Evolutionary conservation across 2,797 vertebrate genomes (phyloP).

Genomic region (Channallabes apus): DNA sequence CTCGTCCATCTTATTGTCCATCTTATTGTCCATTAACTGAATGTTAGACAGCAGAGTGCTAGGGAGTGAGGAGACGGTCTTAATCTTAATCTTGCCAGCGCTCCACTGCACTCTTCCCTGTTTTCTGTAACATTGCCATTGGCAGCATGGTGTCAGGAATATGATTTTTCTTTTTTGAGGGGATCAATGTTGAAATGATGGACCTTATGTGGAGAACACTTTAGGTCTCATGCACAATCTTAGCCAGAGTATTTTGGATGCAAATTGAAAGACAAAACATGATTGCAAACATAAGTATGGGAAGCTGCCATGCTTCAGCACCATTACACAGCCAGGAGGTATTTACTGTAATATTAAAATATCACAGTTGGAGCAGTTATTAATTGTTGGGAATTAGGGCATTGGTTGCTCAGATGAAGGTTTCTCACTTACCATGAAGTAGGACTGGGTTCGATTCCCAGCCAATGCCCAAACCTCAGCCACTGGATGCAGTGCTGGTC

Average conservation of each 20-base stretch:
- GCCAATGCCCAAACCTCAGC: too few relatives aligned
- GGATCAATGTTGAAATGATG: not conserved
- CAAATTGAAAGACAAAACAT: not conserved
- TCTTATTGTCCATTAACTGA: not conserved
- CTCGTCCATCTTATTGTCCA: not conserved
- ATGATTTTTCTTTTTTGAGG: not conserved
- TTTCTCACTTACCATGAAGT: too few relatives aligned
- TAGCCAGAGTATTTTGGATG: too few relatives aligned
- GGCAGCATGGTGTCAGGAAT: not conserved
- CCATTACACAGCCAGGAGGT: not conserved
- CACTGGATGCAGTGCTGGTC: too few relatives aligned
- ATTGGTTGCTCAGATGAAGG: too few relatives aligned
- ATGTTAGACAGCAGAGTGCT: slow-evolving; percentile 1
- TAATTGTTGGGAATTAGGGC: not conserved
- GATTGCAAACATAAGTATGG: not conserved
- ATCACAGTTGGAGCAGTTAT: not conserved
- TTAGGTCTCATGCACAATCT: not conserved
- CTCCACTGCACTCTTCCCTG: not conserved
- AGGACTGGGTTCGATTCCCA: too few relatives aligned
- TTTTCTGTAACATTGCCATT: not conserved
- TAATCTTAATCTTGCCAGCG: not conserved
- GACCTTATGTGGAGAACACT: not conserved
- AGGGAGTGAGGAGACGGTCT: not conserved
- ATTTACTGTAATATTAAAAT: not conserved
- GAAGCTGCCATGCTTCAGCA: not conserved